Conservation (phyloP, 2,888 invertebrate genomes). For the Epistrophe eligans region DNA sequence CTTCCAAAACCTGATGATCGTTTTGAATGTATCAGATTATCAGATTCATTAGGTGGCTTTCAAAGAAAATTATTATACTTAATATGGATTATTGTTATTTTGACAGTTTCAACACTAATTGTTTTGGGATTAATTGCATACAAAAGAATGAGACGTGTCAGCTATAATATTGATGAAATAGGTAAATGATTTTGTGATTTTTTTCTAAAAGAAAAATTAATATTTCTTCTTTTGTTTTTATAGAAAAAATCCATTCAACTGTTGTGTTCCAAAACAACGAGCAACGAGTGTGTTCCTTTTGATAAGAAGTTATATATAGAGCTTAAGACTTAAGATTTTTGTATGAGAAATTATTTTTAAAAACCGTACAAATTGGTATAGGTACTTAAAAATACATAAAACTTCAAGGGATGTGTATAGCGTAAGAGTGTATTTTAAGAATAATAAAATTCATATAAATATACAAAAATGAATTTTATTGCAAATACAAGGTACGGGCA, state of each 20-base stretch:
- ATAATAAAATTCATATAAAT: too few species aligned
- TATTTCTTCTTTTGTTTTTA: neutral
- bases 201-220: neutral
- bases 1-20: constrained; percentile 19
- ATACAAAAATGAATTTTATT: too few species aligned
- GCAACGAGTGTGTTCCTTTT: constrained; percentile 14
- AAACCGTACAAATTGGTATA: too few species aligned
- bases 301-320: neutral
- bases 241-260: constrained; percentile 14
- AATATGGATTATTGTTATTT: neutral
- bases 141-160: constrained; percentile 11
- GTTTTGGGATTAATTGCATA: neutral
- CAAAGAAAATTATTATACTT: neutral
- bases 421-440: too few species aligned
- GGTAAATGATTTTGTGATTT: constrained; percentile 17
- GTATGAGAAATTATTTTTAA: neutral
- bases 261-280: constrained; percentile 23
- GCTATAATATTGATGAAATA: constrained; percentile 53
- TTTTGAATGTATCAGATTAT: constrained; percentile 33
- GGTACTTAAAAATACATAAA: neutral
- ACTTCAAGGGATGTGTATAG: too few species aligned
- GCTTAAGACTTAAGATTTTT: neutral
- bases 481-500: too few species aligned
- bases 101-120: neutral
- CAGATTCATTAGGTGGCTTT: neutral